Evolutionary conservation across 2,888 invertebrate genomes (phyloP), one percentile per base, ranked within the genome.

Genomic region (Caenorhabditis panamensis): DNA sequence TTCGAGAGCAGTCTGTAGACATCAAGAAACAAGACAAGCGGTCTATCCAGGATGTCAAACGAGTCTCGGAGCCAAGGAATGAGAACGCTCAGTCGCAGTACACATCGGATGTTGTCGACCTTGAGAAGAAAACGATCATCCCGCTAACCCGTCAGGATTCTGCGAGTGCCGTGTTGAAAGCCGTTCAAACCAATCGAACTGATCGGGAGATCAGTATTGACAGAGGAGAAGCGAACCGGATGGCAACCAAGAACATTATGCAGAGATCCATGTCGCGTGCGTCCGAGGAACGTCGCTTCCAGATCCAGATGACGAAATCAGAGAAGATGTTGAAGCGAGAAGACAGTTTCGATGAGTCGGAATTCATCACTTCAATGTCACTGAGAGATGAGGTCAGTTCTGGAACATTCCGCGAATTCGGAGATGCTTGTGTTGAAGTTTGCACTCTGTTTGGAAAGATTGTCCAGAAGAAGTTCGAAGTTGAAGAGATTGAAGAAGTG

Each of bases 381-480:
- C 37, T 82, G 31, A 67, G 68, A 31, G 79, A 85, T 37, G 75
- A 68, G 18, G 75, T 78, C 22, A 77, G 61, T 8, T 64, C 63
- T 22, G 79, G 61, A 28, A 82, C 78, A 41, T 53, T 83, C 47
- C 53, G 49, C 11, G 86, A 86, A 49, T 82, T 63, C 24, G 85
- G 85, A n/a, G 80, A 84, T 68, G 86, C 84, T 28, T 82, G 61
- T 47, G 81, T 82, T 8, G 83, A 86, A 69, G 79, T 86, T 11
- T 84, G 79, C 62, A 81, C 82, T 31, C 54, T 84, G 1, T 84
- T 84, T 26, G 86, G 84, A 13, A 84, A 79, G 66, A 82, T 85
- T 9, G 71, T 84, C 11, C 83, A 86, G 64, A 84, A 82, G 71
- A 81, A 79, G 64, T 75, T 83, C n/a, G 86, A 86, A 69, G 53